A percentile compares a stretch with the other conserved stretches of the same genome.
phyloP scores from a whole-genome alignment of 2,113 vertebrate species.

The Crotalus tigris region DNA sequence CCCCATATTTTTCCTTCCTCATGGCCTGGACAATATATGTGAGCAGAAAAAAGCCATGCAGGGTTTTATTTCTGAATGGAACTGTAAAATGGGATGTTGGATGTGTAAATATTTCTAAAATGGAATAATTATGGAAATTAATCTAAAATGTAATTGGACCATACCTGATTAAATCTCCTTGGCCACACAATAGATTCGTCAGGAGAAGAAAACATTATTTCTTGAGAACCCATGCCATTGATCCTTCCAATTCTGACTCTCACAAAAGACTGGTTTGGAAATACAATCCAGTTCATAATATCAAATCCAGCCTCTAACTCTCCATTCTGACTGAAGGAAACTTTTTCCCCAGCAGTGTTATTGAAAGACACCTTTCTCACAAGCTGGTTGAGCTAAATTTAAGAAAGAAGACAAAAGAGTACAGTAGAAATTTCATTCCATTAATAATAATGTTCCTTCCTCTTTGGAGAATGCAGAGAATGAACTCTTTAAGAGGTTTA shows the following conservation, averaged over 20 bases:
- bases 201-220: not conserved
- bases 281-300: not conserved
- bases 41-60: not conserved
- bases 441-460: not conserved
- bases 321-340: not conserved
- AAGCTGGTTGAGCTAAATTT: not conserved
- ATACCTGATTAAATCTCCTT: not conserved
- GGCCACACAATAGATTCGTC: not conserved
- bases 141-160: not conserved
- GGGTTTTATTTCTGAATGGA: not conserved
- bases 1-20: not conserved
- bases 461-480: not conserved
- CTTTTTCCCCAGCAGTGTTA: not conserved
- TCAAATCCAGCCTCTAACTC: not conserved
- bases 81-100: not conserved
- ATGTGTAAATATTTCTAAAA: no score
- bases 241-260: not conserved
- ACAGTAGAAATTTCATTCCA: not conserved
- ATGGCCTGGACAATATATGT: not conserved
- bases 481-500: not conserved
- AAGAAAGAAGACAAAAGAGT: not conserved
- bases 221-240: not conserved
- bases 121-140: not conserved
- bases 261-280: not conserved
- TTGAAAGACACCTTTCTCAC: not conserved